Evolutionary conservation across 37 sponge, comb jelly and placozoan genomes (phyloP), one percentile per base, ranked within the genome.

Genomic region (Chondrosia reniformis): DNA sequence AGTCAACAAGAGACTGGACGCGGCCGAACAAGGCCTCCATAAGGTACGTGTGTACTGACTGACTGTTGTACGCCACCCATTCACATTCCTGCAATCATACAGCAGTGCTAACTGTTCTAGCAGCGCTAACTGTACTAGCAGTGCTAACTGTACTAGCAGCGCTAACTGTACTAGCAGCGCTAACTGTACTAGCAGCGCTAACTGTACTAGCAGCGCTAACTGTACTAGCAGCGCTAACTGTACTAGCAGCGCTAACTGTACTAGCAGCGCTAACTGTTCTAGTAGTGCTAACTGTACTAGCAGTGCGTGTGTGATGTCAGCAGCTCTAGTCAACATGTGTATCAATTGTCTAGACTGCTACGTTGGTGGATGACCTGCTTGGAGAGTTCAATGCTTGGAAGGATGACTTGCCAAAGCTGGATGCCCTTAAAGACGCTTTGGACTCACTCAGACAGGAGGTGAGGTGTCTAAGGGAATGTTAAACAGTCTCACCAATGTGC

Each of bases 1-100:
- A 34, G 80, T 96, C 22, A 85, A 67, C 64, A 96, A 92, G 34
- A 69, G 93, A 25, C 62, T 96, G 45, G 83, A 84, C 45, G 94
- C 86, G 8, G 67, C 85, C 17, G 96, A 95, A 64, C 82, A 95
- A 9, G 84, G 87, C 4, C 63, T 91, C 22, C 84, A 79, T 6
- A 81, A 88, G 77, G 96, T 91, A n/a, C n/a, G n/a, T n/a, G n/a
- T n/a, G n/a, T n/a, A n/a, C n/a, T n/a, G n/a, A n/a, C n/a, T n/a
- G n/a, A n/a, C 28, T 74, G 42, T 19, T 10, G 37, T 33, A 39
- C 38, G 38, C 67, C 13, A 8, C 9, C 28, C 30, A 59, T 15
- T 19, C 52, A 49, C 52, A 49, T 49, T 10, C 52, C 10, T 49
- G 15, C 52, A 49, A 19, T 15, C 52, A n/a, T n/a, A n/a, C n/a